phyloP scores from a whole-genome alignment of 2,888 invertebrate genomes.

The Ceramica pisi region DNA sequence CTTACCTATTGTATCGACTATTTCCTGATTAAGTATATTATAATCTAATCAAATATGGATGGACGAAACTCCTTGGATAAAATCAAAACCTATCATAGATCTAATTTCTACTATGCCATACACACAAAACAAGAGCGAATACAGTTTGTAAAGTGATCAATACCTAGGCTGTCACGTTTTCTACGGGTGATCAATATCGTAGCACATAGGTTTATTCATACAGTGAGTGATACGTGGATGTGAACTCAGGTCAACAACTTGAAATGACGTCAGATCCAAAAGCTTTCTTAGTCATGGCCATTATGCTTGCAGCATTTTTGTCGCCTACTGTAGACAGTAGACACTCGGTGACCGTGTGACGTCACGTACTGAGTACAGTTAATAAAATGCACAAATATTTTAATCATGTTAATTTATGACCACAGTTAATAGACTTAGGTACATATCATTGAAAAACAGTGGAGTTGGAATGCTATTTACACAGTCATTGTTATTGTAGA shows the following conservation, averaged over 20 bases:
- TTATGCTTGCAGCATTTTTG: slow-evolving; percentile 50
- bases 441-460: slow-evolving; percentile 24
- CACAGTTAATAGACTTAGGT: slow-evolving; percentile 10
- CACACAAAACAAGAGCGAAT: slow-evolving; percentile 14
- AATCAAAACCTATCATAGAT: slow-evolving; percentile 3
- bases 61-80: neutral
- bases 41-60: slow-evolving; percentile 1
- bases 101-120: neutral
- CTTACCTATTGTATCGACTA: slow-evolving; percentile 1
- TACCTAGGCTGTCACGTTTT: slow-evolving; percentile 38
- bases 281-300: slow-evolving; percentile 69
- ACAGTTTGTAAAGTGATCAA: slow-evolving; percentile 33
- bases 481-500: slow-evolving; percentile 43
- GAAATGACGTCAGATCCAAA: slow-evolving; percentile 73
- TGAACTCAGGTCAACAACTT: slow-evolving; percentile 77
- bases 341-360: slow-evolving; percentile 15
- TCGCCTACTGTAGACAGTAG: slow-evolving; percentile 46
- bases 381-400: slow-evolving; percentile 35
- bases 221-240: slow-evolving; percentile 56
- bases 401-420: slow-evolving; percentile 22
- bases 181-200: slow-evolving; percentile 42
- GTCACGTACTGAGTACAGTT: slow-evolving; percentile 29
- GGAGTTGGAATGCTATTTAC: slow-evolving; percentile 27
- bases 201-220: slow-evolving; percentile 42
- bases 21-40: neutral